Evolutionary conservation across 1,140 invertebrate species (phyloP).

Genomic region (Bombus pyrosoma): DNA sequence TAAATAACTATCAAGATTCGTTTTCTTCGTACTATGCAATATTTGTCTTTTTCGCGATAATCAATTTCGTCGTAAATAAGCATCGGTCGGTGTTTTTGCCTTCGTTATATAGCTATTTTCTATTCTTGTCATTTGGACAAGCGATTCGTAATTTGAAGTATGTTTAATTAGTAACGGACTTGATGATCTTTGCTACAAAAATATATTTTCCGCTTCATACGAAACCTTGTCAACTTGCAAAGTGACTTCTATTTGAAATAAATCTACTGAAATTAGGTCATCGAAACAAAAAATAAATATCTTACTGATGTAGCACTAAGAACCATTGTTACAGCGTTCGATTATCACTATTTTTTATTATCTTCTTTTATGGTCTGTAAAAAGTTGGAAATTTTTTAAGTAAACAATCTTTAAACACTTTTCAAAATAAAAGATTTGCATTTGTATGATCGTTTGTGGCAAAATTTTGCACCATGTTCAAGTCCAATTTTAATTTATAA

Average conservation of each 20-base stretch:
- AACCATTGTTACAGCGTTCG: background rate
- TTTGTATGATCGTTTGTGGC: no score
- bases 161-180: background rate
- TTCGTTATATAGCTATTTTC: background rate
- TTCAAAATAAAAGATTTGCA: no score
- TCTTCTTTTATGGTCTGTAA: fast-evolving
- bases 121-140: background rate
- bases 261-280: background rate
- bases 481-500: no score
- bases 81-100: background rate
- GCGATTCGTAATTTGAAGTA: background rate
- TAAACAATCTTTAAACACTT: no score
- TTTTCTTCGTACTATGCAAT: background rate
- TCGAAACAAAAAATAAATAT: background rate
- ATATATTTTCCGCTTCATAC: background rate
- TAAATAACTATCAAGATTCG: background rate
- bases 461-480: background rate
- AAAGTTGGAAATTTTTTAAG: no score
- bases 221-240: background rate
- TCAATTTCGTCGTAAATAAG: background rate
- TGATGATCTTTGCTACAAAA: background rate
- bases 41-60: background rate
- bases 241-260: background rate
- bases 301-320: no score
- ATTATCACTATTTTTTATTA: background rate